Evolutionary conservation across 2,888 invertebrate species (phyloP).

Genomic region (Ichneumoninae sp.): DNA sequence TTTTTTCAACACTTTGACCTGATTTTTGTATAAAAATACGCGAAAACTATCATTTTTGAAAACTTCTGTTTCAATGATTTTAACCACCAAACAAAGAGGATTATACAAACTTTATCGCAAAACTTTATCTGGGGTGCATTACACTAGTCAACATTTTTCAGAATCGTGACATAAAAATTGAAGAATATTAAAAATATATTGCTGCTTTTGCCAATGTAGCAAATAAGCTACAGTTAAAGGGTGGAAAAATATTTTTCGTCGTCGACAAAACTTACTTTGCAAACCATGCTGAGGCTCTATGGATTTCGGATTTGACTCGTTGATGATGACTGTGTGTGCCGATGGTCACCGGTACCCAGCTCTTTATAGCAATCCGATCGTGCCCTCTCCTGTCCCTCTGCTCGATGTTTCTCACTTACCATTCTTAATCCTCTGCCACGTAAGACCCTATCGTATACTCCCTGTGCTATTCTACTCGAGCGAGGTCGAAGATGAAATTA

Average conservation of each 20-base stretch:
- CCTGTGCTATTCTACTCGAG: constrained; percentile 48
- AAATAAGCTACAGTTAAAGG: too few species aligned
- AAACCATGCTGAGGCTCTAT: constrained; percentile 71
- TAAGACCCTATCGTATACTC: constrained; percentile 51
- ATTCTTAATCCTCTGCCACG: constrained; percentile 64
- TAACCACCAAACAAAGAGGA: too few species aligned
- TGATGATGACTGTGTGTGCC: constrained; percentile 67
- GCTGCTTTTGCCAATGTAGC: too few species aligned
- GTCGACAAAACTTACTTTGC: constrained; percentile 72
- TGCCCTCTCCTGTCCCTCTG: constrained; percentile 66
- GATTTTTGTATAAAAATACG: too few species aligned
- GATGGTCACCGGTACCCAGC: constrained; percentile 61
- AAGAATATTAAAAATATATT: too few species aligned
- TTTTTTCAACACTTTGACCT: too few species aligned
- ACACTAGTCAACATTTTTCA: too few species aligned
- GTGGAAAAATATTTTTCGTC: neutral
- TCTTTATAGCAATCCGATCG: constrained; percentile 75
- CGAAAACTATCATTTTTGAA: too few species aligned
- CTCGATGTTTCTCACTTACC: constrained; percentile 50
- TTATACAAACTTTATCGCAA: too few species aligned
- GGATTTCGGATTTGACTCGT: constrained; percentile 57
- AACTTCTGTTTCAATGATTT: too few species aligned
- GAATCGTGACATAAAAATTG: too few species aligned
- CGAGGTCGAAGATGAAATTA: constrained; percentile 66
- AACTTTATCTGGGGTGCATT: too few species aligned